Conservation (phyloP, 2,888 invertebrate genomes). For the Oscheius onirici region DNA sequence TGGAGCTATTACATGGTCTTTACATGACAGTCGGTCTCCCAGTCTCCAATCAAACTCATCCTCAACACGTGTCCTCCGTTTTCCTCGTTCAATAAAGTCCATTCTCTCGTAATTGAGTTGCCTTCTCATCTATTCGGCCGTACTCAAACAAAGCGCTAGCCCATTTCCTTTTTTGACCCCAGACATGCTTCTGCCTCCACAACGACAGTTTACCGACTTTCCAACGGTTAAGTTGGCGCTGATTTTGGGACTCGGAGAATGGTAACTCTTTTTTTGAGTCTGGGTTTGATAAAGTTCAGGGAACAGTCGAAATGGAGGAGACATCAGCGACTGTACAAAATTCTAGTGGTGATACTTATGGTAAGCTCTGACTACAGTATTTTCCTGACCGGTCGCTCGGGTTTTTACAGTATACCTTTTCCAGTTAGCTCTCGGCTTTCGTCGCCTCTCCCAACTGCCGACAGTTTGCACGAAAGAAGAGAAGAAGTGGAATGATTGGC, state of each 20-base stretch:
- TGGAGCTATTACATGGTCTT: constrained; percentile 63
- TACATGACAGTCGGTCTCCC: constrained; percentile 48
- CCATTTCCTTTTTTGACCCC: neutral
- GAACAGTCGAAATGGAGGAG: neutral
- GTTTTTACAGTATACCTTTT: too few relatives aligned
- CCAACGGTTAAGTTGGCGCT: constrained; percentile 1
- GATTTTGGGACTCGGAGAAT: constrained; percentile 1
- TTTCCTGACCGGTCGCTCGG: too few relatives aligned
- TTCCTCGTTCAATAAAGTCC: too few relatives aligned
- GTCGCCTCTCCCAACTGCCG: neutral
- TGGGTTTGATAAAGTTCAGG: neutral
- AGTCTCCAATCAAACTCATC: neutral
- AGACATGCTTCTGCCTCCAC: neutral
- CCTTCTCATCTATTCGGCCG: constrained; percentile 18
- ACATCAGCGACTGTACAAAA: constrained; percentile 7
- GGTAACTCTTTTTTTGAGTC: neutral
- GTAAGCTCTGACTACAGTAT: too few relatives aligned
- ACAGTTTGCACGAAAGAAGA: neutral
- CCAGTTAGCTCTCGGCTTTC: too few relatives aligned
- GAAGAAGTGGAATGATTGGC: constrained; percentile 1
- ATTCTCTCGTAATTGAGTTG: neutral
- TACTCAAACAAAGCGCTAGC: neutral
- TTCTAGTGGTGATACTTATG: neutral
- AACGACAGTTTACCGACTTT: constrained; percentile 1
- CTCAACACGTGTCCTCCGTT: neutral